Evolutionary conservation across 2,888 invertebrate species (phyloP).

Genomic region (Apotomis betuletana): DNA sequence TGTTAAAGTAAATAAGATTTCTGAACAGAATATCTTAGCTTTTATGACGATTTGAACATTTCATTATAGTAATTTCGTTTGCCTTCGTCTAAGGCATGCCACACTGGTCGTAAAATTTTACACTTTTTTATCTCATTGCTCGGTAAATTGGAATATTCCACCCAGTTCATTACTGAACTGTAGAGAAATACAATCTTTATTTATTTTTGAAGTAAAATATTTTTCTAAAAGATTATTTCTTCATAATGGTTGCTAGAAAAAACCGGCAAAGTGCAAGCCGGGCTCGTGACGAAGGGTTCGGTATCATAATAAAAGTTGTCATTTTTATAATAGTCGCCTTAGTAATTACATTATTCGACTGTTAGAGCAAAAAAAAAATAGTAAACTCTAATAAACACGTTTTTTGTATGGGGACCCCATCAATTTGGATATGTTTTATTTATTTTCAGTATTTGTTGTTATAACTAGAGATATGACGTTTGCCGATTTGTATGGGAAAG

Average conservation of each 20-base stretch:
- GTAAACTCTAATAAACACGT: too few species aligned
- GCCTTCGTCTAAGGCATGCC: slow-evolving; percentile 20
- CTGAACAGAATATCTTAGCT: slow-evolving; percentile 1
- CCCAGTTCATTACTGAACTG: slow-evolving; percentile 18
- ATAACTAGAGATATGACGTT: too few species aligned
- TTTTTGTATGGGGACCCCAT: too few species aligned
- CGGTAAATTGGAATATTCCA: slow-evolving; percentile 15
- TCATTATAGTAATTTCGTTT: slow-evolving; percentile 28
- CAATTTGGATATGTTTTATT: too few species aligned
- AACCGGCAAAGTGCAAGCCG: too few species aligned
- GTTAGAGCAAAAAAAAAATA: too few species aligned
- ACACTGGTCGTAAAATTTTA: slow-evolving; percentile 26
- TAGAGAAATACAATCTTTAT: background rate
- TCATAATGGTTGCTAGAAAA: background rate
- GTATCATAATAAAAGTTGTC: too few species aligned
- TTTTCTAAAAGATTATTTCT: slow-evolving; percentile 1
- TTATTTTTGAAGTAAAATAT: slow-evolving; percentile 4
- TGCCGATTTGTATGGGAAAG: too few species aligned
- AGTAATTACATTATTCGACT: too few species aligned
- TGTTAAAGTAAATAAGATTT: background rate
- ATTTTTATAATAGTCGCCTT: too few species aligned
- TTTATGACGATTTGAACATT: slow-evolving; percentile 24
- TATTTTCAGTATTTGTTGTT: too few species aligned
- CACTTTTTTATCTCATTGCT: slow-evolving; percentile 26
- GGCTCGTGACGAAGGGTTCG: too few species aligned